Evolutionary conservation across 2,113 vertebrate species (phyloP).

Genomic region (Notarius quadriscutis): DNA sequence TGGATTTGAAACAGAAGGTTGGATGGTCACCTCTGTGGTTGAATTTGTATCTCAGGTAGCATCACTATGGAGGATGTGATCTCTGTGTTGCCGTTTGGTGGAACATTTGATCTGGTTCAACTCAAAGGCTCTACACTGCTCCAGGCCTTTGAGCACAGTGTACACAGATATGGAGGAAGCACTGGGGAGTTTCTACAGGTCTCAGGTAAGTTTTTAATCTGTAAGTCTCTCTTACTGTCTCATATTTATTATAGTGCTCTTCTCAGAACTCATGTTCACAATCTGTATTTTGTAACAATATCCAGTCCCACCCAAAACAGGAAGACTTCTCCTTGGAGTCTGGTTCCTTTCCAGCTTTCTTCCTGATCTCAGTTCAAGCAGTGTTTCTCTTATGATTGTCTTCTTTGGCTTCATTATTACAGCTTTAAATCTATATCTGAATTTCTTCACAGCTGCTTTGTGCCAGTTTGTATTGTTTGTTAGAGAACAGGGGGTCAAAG

Average conservation of each 20-base stretch:
- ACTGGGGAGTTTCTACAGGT: constrained; percentile 92
- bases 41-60: constrained; percentile 69
- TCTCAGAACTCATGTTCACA: not conserved
- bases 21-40: not conserved
- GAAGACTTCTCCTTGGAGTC: not conserved
- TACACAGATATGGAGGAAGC: constrained; percentile 75
- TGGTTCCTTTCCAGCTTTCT: not conserved
- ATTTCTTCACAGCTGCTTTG: not conserved
- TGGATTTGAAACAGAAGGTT: not conserved
- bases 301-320: not conserved
- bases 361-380: not conserved
- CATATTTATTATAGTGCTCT: too few species aligned
- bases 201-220: constrained; percentile 72
- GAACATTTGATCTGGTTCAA: constrained; percentile 83
- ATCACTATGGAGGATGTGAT: constrained; percentile 87
- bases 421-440: not conserved
- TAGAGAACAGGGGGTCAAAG: not conserved
- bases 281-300: not conserved
- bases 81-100: constrained; percentile 86
- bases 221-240: too few species aligned
- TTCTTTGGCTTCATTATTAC: not conserved
- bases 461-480: not conserved
- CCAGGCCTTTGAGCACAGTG: constrained; percentile 85
- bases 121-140: constrained; percentile 84
- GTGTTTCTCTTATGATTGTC: not conserved